Percentiles rank a stretch among this genome's conserved stretches.
Conservation (phyloP, 30 jellyfish, hydroid and myxozoan genomes). For the Turritopsis rubra region DNA sequence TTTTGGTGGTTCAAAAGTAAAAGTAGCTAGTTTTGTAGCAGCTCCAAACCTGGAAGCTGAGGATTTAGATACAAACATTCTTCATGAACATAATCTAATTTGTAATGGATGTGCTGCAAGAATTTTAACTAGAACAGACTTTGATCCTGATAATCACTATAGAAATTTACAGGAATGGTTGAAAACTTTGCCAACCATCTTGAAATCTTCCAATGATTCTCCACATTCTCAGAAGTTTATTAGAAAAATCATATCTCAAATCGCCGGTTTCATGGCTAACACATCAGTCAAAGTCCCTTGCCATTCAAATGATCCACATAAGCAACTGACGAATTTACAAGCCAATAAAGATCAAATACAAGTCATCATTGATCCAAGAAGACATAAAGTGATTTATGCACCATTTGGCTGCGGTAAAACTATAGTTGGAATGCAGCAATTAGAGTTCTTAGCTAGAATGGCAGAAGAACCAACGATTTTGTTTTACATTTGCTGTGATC, state of each 20-base stretch:
- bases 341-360: not conserved
- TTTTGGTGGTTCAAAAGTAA: not conserved
- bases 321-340: not conserved
- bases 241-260: not conserved
- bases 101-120: not conserved
- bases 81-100: not conserved
- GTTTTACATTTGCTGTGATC: not conserved
- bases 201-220: not conserved
- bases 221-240: not conserved
- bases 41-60: not conserved
- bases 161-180: not conserved
- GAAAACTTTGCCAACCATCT: not conserved
- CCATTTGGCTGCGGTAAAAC: not conserved
- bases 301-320: not conserved
- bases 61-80: not conserved
- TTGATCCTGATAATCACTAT: not conserved
- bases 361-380: not conserved
- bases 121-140: not conserved
- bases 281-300: not conserved
- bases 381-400: not conserved
- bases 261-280: not conserved
- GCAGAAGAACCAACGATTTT: not conserved
- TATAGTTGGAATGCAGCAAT: not conserved
- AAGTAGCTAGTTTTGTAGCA: not conserved
- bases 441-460: not conserved